A percentile compares a stretch with the other conserved stretches of the same genome.
Conservation (phyloP, 30 jellyfish, hydroid and myxozoan species). For the Cassiopea andromeda region DNA sequence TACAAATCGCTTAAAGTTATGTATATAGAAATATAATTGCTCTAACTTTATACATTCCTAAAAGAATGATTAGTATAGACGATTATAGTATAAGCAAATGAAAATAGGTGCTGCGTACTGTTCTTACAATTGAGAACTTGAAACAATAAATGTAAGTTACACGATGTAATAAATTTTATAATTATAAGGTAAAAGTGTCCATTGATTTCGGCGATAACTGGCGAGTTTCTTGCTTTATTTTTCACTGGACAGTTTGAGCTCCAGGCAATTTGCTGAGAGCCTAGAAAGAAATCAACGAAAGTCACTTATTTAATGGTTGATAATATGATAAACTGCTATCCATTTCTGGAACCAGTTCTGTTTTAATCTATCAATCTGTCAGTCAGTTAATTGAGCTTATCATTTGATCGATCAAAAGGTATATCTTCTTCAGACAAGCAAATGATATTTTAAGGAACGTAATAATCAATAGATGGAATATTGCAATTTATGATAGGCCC, state of each 20-base stretch:
- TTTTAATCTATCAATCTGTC: no score
- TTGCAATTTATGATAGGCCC: no score
- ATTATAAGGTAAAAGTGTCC: background rate
- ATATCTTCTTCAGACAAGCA: no score
- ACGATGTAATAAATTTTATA: background rate
- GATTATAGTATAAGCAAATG: background rate
- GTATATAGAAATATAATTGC: background rate
- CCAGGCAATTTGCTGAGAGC: conserved; percentile 84
- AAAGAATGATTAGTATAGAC: background rate
- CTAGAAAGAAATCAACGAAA: conserved; percentile 23
- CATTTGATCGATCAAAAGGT: no score
- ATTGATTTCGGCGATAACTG: background rate
- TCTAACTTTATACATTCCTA: conserved; percentile 1
- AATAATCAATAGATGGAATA: no score
- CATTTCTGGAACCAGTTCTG: background rate
- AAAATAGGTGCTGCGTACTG: background rate
- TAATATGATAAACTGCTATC: background rate
- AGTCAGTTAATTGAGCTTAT: no score
- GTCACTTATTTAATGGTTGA: background rate
- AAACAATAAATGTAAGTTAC: background rate
- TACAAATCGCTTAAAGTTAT: no score
- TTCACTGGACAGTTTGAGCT: conserved; percentile 35
- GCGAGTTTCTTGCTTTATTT: background rate
- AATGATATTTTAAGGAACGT: no score
- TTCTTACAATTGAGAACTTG: background rate